Evolutionary conservation across 1,140 invertebrate species (phyloP), one percentile per base, ranked within the genome.

Genomic region (Probaryconus sp.): DNA sequence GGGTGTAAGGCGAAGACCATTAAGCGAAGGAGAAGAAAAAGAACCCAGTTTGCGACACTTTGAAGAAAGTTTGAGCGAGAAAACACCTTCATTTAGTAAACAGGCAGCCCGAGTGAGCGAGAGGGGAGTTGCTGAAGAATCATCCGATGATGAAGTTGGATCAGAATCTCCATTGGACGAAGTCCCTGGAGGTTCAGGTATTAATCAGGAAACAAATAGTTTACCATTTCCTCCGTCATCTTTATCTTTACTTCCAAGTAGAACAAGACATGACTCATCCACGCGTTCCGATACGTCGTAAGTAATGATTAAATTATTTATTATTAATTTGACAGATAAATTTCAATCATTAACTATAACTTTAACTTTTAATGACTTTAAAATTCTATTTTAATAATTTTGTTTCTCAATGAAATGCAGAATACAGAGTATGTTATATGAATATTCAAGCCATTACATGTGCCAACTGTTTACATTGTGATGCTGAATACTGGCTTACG

Each of bases 81-180:
- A 90, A 76, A 93, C 91, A 0, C 90, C 90, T 0, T 90, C 91
- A 26, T 87, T 91, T 21, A 91, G 89, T 60, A 91, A 92, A 77
- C 89, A 92, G 72, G 90, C 83, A 1, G 83, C 80, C 10, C 80
- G 82, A 4, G 28, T 64, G 13, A 71, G 48, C 16, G 68, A 71
- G 89, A 85, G 89, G 5, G 89, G 90, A 18, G 89, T 90, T 3
- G 85, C 90, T 2, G 94, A 96, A 82, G 95, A 96, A 86, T 96
- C 95, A 0, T 97, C 96, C 0, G 96, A 97, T 83, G 96, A 97
- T 77, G 96, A 97, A 82, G 90, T 93, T 1, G 94, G 94, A 18
- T 96, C 95, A 6, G 95, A 97, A 72, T 96, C 95, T 1, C 94
- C 94, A 0, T 80, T 95, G 20, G 94, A 95, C 76, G 94, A 95